Evolutionary conservation across 1,140 invertebrate genomes (phyloP).

Genomic region (Trichonephila clavipes): DNA sequence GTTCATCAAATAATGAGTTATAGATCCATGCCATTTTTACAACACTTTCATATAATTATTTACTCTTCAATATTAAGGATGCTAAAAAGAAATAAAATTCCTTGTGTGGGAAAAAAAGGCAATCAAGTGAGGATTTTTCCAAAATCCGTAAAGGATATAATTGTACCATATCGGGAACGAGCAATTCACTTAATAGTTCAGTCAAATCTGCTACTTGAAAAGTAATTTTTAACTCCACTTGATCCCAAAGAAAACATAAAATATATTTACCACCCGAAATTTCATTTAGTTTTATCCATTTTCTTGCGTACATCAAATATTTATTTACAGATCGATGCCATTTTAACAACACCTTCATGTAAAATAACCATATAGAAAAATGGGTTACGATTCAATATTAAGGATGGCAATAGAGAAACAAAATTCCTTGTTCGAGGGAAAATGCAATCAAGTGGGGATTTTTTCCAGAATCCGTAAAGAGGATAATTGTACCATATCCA

Average conservation of each 20-base stretch:
- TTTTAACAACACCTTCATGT: neutral
- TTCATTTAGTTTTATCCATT: no score
- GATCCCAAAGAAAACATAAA: no score
- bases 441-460: conserved; percentile 9
- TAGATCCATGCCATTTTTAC: neutral
- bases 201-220: neutral
- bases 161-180: neutral
- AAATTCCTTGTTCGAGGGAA: neutral
- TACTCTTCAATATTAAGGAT: neutral
- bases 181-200: conserved; percentile 43
- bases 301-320: neutral
- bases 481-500: conserved; percentile 19
- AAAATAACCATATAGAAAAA: neutral
- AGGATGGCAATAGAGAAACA: neutral
- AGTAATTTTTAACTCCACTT: no score
- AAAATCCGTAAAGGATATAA: neutral
- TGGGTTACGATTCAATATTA: neutral
- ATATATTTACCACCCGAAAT: no score
- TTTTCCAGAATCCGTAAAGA: neutral
- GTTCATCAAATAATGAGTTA: neutral
- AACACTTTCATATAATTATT: neutral
- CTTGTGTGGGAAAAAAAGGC: neutral
- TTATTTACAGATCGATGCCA: neutral
- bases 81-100: neutral
- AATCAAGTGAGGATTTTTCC: neutral